These are phyloP conservation scores for Bubo blakistoni DNA, from an alignment of 2,113 vertebrate species.

Conservation along the genomic window DNA sequence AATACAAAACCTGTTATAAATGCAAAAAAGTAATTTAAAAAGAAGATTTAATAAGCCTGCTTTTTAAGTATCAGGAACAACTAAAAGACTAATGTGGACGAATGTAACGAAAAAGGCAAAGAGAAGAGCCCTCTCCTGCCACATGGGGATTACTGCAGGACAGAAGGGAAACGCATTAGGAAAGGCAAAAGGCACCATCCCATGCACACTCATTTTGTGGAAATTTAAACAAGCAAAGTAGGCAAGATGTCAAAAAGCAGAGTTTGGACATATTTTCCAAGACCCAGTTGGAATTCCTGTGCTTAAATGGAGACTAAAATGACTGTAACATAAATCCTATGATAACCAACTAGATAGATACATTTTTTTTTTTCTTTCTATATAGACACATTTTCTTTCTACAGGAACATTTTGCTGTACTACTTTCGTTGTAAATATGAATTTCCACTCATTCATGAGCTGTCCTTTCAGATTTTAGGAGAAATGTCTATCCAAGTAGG, in stretches of 20 bases:
- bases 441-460: not conserved
- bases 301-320: not conserved
- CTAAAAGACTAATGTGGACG: fast-evolving
- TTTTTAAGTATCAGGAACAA: not conserved
- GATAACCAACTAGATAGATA: not conserved
- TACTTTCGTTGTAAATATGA: not conserved
- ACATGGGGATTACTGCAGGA: not conserved
- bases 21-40: not conserved
- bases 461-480: not conserved
- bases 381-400: not conserved
- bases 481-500: not conserved
- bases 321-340: not conserved
- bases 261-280: not conserved
- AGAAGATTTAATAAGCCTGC: not conserved
- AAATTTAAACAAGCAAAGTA: not conserved
- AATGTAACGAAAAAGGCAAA: not conserved
- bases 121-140: not conserved
- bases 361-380: not conserved
- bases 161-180: not conserved
- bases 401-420: not conserved
- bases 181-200: not conserved
- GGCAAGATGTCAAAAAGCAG: not conserved
- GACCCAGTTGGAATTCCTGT: not conserved
- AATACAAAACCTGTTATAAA: not conserved
- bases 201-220: not conserved